phyloP scores from a whole-genome alignment of 2,113 vertebrate species.

The Labeo rohita region DNA sequence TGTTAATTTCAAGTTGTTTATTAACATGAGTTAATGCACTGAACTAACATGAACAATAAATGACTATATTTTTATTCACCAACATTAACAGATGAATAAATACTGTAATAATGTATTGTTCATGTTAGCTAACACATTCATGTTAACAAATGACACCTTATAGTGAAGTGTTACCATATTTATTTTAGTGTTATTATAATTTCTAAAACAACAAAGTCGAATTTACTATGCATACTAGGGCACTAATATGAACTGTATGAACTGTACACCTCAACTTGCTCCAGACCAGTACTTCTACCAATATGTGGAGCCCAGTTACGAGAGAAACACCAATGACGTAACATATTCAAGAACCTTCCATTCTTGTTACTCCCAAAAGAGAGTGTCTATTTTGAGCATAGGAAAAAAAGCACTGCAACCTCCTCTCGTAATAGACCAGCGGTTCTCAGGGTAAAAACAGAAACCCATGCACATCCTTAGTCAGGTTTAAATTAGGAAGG shows the following conservation, averaged over 20 bases:
- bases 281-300: neutral
- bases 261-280: neutral
- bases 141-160: too few species aligned
- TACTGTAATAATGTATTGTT: too few species aligned
- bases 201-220: neutral
- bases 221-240: neutral
- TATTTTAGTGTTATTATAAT: neutral
- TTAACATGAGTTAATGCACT: too few species aligned
- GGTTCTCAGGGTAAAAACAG: neutral
- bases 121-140: too few species aligned
- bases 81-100: too few species aligned
- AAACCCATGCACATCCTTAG: neutral
- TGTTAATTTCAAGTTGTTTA: too few species aligned
- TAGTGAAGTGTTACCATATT: neutral
- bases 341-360: neutral
- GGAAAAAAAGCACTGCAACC: neutral
- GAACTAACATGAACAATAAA: too few species aligned
- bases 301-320: neutral
- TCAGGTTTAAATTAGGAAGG: neutral
- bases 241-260: neutral
- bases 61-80: too few species aligned
- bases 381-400: slow-evolving; percentile 14
- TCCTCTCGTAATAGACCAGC: neutral
- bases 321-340: neutral
- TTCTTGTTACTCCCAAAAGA: slow-evolving; percentile 1